A percentile compares a stretch with the other conserved stretches of the same genome.
phyloP scores from a whole-genome alignment of 2,888 invertebrate genomes.

The Ectemnius continuus region DNA sequence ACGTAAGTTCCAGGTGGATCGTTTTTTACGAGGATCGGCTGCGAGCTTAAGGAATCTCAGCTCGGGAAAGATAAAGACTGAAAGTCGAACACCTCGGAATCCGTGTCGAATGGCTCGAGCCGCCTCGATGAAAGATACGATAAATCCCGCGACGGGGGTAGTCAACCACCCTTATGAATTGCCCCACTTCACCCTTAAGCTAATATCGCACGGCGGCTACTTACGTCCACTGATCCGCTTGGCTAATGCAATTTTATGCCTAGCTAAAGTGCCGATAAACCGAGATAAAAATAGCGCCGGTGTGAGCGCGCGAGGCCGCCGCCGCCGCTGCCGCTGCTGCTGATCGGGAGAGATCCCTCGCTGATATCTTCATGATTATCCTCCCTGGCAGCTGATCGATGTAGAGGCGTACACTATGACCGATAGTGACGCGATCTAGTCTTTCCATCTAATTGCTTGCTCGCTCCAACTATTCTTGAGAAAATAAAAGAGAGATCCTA shows the following conservation, averaged over 20 bases:
- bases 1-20: too few relatives aligned
- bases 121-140: slow-evolving; percentile 45
- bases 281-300: slow-evolving; percentile 42
- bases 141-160: slow-evolving; percentile 44
- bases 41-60: too few relatives aligned
- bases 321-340: too few relatives aligned
- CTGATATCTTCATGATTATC: slow-evolving; percentile 5
- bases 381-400: not conserved
- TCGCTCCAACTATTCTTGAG: too few relatives aligned
- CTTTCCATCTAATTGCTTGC: slow-evolving; percentile 2
- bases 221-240: slow-evolving; percentile 49
- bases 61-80: not conserved
- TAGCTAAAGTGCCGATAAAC: slow-evolving; percentile 43
- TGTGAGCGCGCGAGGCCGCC: too few relatives aligned
- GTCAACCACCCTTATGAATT: slow-evolving; percentile 48
- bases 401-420: not conserved
- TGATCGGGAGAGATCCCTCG: slow-evolving; percentile 20
- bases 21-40: too few relatives aligned
- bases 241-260: slow-evolving; percentile 54
- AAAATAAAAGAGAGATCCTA: too few relatives aligned
- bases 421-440: slow-evolving; percentile 5
- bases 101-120: slow-evolving; percentile 36
- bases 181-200: slow-evolving; percentile 47
- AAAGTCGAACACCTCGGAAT: slow-evolving; percentile 25
- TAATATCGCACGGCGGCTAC: slow-evolving; percentile 47